Evolutionary conservation across 1,140 invertebrate species (phyloP).

Genomic region (Atopsyche davidsoni): DNA sequence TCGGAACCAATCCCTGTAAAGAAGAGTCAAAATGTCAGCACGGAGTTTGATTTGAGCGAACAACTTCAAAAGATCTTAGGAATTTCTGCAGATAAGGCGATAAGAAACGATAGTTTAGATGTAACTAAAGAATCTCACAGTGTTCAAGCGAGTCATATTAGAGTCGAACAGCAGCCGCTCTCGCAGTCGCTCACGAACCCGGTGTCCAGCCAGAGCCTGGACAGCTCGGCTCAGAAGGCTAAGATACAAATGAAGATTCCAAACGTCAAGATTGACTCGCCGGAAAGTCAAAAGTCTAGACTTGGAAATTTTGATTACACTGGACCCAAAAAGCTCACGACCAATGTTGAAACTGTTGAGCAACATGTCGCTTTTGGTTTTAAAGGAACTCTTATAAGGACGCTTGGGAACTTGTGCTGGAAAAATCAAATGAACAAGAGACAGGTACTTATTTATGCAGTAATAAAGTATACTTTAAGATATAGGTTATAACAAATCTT

Average conservation of each 20-base stretch:
- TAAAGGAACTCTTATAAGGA: slow-evolving; percentile 62
- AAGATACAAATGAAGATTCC: slow-evolving; percentile 36
- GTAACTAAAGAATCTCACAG: slow-evolving; percentile 20
- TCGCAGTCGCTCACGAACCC: slow-evolving; percentile 8
- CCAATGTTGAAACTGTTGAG: slow-evolving; percentile 42
- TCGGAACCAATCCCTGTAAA: slow-evolving; percentile 34
- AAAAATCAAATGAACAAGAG: slow-evolving; percentile 61
- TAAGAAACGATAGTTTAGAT: slow-evolving; percentile 29
- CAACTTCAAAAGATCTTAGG: slow-evolving; percentile 47
- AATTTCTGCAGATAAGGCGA: slow-evolving; percentile 43
- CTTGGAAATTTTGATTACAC: slow-evolving; percentile 42
- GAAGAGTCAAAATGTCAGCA: slow-evolving; percentile 46
- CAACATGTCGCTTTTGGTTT: slow-evolving; percentile 59
- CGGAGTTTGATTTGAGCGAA: slow-evolving; percentile 47
- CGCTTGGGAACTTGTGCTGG: slow-evolving; percentile 68
- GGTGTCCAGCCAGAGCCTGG: slow-evolving; percentile 3
- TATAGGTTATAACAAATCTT: too few species aligned
- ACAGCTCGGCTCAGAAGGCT: slow-evolving; percentile 14
- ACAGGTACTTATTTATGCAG: slow-evolving; percentile 57
- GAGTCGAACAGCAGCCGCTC: slow-evolving; percentile 8
- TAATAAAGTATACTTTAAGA: too few species aligned
- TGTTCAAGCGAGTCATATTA: slow-evolving; percentile 12
- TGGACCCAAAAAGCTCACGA: slow-evolving; percentile 37
- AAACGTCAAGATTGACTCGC: slow-evolving; percentile 47
- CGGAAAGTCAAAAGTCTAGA: slow-evolving; percentile 41